phyloP scores from a whole-genome alignment of 1,140 invertebrate species.

The Pinna nobilis region DNA sequence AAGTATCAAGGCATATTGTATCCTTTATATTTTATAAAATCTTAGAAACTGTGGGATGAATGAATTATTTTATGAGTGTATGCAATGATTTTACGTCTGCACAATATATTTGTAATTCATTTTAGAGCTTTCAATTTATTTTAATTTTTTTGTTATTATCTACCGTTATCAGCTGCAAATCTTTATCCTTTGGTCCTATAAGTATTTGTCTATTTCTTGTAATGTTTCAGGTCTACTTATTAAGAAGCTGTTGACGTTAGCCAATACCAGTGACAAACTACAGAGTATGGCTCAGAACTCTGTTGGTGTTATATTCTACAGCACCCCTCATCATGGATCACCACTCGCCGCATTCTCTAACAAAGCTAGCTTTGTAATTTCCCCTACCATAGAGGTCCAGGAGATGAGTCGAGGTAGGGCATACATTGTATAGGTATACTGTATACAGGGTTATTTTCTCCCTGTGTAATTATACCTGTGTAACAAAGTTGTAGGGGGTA shows the following conservation, averaged over 20 bases:
- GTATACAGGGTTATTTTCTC: background rate
- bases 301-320: conserved; percentile 85
- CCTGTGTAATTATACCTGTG: no score
- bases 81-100: no score
- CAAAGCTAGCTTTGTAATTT: conserved; percentile 78
- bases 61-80: no score
- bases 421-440: background rate
- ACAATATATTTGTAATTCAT: no score
- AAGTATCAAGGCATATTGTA: no score
- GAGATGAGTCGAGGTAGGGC: conserved; percentile 77
- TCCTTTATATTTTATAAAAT: no score
- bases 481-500: no score
- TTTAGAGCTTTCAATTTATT: no score
- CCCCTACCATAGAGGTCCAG: conserved; percentile 87
- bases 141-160: no score
- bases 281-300: conserved; percentile 80
- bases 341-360: conserved; percentile 80
- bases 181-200: no score
- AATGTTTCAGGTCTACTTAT: conserved; percentile 80
- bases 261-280: conserved; percentile 73
- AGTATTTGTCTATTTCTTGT: background rate
- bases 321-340: conserved; percentile 86
- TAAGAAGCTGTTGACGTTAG: conserved; percentile 83
- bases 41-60: no score
- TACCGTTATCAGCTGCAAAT: no score